Evolutionary conservation across 2,113 vertebrate genomes (phyloP).

Genomic region (Oophaga pumilio): DNA sequence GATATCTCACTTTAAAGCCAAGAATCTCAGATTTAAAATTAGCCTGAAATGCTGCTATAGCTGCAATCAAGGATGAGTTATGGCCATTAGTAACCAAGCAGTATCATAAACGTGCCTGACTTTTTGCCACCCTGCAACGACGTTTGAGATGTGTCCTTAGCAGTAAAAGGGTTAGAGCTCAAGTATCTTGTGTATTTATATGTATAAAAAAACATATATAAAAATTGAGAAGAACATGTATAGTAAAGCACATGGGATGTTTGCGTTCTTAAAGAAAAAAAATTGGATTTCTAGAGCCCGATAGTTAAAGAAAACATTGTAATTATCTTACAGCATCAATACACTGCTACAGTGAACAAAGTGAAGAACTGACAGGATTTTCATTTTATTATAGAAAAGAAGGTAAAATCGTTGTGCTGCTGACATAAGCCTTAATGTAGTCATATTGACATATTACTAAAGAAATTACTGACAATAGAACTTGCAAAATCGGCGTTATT

Average conservation of each 20-base stretch:
- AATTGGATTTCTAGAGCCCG: background rate
- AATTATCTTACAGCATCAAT: constrained; percentile 15
- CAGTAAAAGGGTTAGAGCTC: too few species aligned
- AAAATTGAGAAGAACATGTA: background rate
- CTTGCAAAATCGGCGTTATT: constrained; percentile 66
- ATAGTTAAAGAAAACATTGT: constrained; percentile 13
- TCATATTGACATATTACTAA: constrained; percentile 63
- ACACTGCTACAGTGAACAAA: constrained; percentile 9
- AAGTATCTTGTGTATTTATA: too few species aligned
- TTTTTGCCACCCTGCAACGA: too few species aligned
- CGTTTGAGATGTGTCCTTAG: too few species aligned
- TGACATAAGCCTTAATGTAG: constrained; percentile 66
- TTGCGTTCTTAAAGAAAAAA: background rate
- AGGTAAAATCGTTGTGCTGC: constrained; percentile 64
- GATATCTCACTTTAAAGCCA: too few species aligned
- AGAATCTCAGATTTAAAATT: too few species aligned
- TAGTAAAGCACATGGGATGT: background rate
- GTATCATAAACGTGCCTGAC: too few species aligned
- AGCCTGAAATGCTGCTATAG: too few species aligned
- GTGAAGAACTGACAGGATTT: constrained; percentile 58
- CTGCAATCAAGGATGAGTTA: too few species aligned
- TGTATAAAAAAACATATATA: background rate
- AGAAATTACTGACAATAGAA: constrained; percentile 62
- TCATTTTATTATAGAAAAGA: constrained; percentile 64
- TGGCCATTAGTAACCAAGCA: too few species aligned